Evolutionary conservation across 2,113 vertebrate genomes (phyloP).

Genomic region (Noturus placidus): DNA sequence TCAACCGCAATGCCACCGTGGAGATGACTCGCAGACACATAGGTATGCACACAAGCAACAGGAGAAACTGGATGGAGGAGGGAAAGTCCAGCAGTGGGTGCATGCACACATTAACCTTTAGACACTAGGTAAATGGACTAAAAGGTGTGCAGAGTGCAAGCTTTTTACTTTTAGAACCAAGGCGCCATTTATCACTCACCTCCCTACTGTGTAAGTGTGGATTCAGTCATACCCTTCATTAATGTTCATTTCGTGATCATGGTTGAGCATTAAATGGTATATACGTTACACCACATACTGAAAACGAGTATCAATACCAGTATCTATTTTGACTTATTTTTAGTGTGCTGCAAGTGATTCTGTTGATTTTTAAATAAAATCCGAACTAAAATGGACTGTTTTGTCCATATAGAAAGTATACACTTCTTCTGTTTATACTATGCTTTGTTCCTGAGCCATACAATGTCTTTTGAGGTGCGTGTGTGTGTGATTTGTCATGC

Average conservation of each 20-base stretch:
- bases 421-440: no score
- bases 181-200: not conserved
- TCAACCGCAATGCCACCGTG: conserved; percentile 96
- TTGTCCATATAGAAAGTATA: no score
- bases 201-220: no score
- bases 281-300: not conserved
- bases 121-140: not conserved
- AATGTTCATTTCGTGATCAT: not conserved
- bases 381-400: no score
- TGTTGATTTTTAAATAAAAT: no score
- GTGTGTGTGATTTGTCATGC: no score
- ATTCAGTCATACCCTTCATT: not conserved
- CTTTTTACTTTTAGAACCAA: not conserved
- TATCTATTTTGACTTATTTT: no score
- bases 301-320: not conserved
- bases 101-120: not conserved
- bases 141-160: not conserved
- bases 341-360: no score
- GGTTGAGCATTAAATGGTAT: not conserved
- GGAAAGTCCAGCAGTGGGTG: not conserved
- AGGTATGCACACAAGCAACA: conserved; percentile 72
- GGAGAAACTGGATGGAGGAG: not conserved
- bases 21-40: conserved; percentile 98
- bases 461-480: no score
- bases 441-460: no score